phyloP scores from a whole-genome alignment of 2,113 vertebrate species.

The Hemicordylus capensis region DNA sequence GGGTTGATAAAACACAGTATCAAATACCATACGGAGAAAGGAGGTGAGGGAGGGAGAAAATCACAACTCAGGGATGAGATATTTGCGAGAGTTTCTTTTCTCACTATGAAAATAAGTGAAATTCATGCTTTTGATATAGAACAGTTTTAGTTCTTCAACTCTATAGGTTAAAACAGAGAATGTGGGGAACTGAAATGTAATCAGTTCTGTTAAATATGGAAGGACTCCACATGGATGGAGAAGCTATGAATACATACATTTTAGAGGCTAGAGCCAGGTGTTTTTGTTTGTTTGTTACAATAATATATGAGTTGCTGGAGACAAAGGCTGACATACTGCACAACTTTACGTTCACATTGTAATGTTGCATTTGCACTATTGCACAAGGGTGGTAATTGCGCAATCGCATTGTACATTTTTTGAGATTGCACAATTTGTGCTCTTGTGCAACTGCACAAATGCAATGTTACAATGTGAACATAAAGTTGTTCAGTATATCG shows the following conservation, averaged over 20 bases:
- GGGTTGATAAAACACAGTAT: background rate
- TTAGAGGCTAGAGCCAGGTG: too few species aligned
- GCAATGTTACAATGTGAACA: too few species aligned
- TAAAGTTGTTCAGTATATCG: too few species aligned
- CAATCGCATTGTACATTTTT: too few species aligned
- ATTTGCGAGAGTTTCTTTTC: background rate
- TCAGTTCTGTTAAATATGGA: background rate
- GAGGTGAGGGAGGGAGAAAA: too few species aligned
- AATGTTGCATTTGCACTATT: too few species aligned
- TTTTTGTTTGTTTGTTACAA: background rate
- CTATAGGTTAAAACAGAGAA: background rate
- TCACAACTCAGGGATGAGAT: background rate
- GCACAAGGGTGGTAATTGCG: too few species aligned
- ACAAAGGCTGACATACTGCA: too few species aligned
- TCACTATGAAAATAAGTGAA: background rate
- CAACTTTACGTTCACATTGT: too few species aligned
- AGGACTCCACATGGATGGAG: background rate
- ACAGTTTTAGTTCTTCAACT: background rate
- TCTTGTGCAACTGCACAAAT: too few species aligned
- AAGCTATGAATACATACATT: background rate
- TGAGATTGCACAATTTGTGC: too few species aligned
- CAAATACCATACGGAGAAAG: background rate
- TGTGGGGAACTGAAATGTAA: background rate
- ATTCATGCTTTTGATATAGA: background rate
- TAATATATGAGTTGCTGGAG: background rate